Base-by-base conservation (phyloP, 2,113 vertebrate genomes). In the Corythornis vintsioides region DNA sequence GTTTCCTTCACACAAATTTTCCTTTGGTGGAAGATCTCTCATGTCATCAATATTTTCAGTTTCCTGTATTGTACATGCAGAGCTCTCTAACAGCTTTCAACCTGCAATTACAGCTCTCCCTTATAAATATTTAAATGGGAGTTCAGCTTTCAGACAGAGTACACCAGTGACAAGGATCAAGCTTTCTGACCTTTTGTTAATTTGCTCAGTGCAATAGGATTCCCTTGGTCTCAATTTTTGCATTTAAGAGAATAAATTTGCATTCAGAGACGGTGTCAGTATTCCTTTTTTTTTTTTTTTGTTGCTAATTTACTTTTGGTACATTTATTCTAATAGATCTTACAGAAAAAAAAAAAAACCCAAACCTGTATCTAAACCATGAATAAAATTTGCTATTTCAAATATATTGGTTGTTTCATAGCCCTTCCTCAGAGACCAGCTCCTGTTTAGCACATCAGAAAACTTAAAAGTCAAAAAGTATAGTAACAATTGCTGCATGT, bases 151-250 rank as follows among this genome's bases (percentile, higher is more conserved):
- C 98, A 94, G 96, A 57, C 83, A 64, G n/a, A 83, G 87, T 80
- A 70, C 76, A n/a, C 70, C 88, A 15, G 93, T 56, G 94, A 93
- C 96, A 91, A 67, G 86, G 94, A 95, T 97, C 96, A 96, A 96
- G 92, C 94, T 96, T 97, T 97, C 87, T 97, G 97, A 97, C 97
- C 97, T 96, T 96, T 96, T 83, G 90, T 94, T 96, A 97, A 92
- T 97, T 97, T 97, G 59, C 90, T 94, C 67, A 35, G 88, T 95
- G 97, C 97, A 97, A 96, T 59, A 78, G 12, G 71, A 97, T 88
- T 93, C 96, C 56, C 25, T 66, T 78, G 67, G 83, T 90, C 78
- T 92, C 42, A 2, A 16, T 79, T 91, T 87, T 84, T 26, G 10
- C 35, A 11, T 83, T 81, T 72, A 81, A 84, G 50, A 43, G 56